Evolutionary conservation across 2,888 invertebrate genomes (phyloP).

Genomic region (Scaptomyza flava): DNA sequence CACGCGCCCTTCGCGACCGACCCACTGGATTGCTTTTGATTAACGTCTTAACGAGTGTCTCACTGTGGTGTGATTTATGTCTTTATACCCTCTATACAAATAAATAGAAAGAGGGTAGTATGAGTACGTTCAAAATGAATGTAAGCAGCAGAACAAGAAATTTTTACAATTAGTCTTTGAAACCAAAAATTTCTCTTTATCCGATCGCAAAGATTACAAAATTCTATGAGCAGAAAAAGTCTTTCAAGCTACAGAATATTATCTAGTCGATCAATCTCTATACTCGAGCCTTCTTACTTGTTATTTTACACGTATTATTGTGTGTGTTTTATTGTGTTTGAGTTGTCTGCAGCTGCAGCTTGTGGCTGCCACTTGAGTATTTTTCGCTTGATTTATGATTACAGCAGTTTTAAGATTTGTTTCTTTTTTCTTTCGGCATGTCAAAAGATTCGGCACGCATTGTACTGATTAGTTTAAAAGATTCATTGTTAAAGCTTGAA

Average conservation of each 20-base stretch:
- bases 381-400: constrained; percentile 75
- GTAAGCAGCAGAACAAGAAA: too few relatives aligned
- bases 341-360: constrained; percentile 46
- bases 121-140: background rate
- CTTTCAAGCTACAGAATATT: background rate
- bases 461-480: constrained; percentile 54
- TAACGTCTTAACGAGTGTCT: constrained; percentile 75
- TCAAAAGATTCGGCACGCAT: constrained; percentile 72
- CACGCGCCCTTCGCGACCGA: constrained; percentile 55
- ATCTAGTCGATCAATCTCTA: background rate
- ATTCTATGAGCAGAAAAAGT: too few relatives aligned
- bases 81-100: constrained; percentile 15
- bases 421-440: constrained; percentile 56
- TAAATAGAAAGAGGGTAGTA: background rate
- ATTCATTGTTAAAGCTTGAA: constrained; percentile 37
- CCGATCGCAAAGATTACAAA: too few relatives aligned
- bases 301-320: constrained; percentile 17
- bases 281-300: background rate
- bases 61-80: constrained; percentile 71
- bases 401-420: constrained; percentile 44
- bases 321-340: constrained; percentile 15
- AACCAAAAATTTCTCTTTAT: too few relatives aligned
- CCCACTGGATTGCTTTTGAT: constrained; percentile 71
- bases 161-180: too few relatives aligned
- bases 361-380: constrained; percentile 53